phyloP scores from a whole-genome alignment of 2,113 vertebrate genomes.

The Brachionichthys hirsutus region DNA sequence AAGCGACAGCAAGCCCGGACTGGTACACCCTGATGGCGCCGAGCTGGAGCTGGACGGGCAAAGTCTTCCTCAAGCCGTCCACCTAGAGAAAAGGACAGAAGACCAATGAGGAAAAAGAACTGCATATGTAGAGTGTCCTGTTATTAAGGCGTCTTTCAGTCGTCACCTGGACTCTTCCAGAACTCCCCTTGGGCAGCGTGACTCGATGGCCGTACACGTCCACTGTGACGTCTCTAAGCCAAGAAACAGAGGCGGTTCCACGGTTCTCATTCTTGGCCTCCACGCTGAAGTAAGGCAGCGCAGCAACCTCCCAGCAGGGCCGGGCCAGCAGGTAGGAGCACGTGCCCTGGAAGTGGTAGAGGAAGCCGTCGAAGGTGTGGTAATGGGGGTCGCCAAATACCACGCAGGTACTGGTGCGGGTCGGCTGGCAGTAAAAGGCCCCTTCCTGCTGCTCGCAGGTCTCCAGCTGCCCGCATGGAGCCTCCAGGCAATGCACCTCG shows the following conservation, averaged over 20 bases:
- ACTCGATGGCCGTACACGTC: slow-evolving; percentile 93
- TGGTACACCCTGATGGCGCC: slow-evolving; percentile 91
- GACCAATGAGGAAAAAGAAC: no score
- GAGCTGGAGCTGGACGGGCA: slow-evolving; percentile 89
- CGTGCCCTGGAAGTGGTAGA: slow-evolving; percentile 99
- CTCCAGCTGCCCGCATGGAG: slow-evolving; percentile 88
- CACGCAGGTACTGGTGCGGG: slow-evolving; percentile 94
- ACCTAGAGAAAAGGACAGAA: slow-evolving; percentile 77
- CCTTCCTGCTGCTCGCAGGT: slow-evolving; percentile 86
- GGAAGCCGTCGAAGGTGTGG: slow-evolving; percentile 97
- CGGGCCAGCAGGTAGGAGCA: slow-evolving; percentile 94
- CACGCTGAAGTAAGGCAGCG: slow-evolving; percentile 92
- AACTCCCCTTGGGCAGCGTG: slow-evolving; percentile 85
- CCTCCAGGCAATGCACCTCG: slow-evolving; percentile 88
- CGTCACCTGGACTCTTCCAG: slow-evolving; percentile 90
- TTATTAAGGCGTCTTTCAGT: background rate
- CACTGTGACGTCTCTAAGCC: slow-evolving; percentile 91
- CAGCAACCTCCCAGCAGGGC: slow-evolving; percentile 88
- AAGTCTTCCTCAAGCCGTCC: slow-evolving; percentile 88
- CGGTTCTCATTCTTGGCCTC: slow-evolving; percentile 98
- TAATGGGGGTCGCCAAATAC: slow-evolving; percentile 98
- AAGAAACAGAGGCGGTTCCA: slow-evolving; percentile 87
- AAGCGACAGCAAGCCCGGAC: slow-evolving; percentile 90
- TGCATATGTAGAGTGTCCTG: no score
- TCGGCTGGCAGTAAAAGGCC: slow-evolving; percentile 90